Conservation (phyloP, 2,797 vertebrate species). For the Arremon aurantiirostris region DNA sequence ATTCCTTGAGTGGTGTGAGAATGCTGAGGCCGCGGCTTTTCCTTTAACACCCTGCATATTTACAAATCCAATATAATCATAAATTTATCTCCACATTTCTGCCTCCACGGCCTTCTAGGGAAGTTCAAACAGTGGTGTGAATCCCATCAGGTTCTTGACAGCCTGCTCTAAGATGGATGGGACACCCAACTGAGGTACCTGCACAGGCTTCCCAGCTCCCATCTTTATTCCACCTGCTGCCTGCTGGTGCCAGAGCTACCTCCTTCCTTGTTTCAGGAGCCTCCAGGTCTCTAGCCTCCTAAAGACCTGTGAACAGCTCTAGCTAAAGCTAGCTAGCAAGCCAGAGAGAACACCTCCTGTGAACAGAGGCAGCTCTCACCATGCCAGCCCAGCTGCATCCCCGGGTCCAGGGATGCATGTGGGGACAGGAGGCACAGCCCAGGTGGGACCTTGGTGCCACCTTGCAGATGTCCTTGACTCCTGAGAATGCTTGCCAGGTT, state of each 20-base stretch:
- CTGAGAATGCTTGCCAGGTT: neutral
- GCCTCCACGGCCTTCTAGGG: neutral
- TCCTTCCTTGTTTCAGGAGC: neutral
- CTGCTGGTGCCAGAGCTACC: neutral
- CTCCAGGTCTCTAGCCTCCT: neutral
- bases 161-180: accelerated
- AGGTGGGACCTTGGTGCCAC: neutral
- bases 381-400: neutral
- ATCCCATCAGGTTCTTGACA: neutral
- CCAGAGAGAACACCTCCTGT: accelerated
- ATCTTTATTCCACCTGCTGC: neutral
- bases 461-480: neutral
- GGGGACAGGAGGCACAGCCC: neutral
- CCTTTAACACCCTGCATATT: neutral
- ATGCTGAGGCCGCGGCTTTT: neutral
- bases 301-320: neutral
- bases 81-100: neutral
- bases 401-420: neutral
- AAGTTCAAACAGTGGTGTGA: neutral
- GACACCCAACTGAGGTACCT: neutral
- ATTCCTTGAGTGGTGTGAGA: neutral
- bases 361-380: neutral
- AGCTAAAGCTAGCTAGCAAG: neutral
- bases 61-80: neutral
- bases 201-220: neutral